phyloP scores from a whole-genome alignment of 2,888 invertebrate genomes.

The Heteromyza rotundicornis region DNA sequence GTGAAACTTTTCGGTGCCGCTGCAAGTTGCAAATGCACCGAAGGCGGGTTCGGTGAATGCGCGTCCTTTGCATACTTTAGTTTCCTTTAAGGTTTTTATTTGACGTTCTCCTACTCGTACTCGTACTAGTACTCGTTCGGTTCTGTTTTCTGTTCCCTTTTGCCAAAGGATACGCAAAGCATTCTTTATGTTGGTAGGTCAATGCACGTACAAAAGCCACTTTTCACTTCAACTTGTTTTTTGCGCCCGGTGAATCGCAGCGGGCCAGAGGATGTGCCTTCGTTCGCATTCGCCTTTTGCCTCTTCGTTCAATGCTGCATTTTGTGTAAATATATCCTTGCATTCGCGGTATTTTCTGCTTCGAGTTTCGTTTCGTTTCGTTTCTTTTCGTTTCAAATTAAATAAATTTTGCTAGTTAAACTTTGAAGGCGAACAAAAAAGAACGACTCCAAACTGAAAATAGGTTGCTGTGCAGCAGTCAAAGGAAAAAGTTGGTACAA shows the following conservation, averaged over 20 bases:
- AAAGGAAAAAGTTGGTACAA: no score
- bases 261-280: not conserved
- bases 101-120: conserved; percentile 37
- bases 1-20: not conserved
- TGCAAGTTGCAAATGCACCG: not conserved
- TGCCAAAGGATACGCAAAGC: conserved; percentile 25
- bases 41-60: not conserved
- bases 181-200: conserved; percentile 61
- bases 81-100: conserved; percentile 34
- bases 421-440: not conserved
- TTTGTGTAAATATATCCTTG: not conserved
- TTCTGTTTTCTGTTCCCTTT: not conserved
- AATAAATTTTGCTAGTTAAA: conserved; percentile 2
- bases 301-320: not conserved
- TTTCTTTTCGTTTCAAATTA: conserved; percentile 14
- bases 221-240: conserved; percentile 39
- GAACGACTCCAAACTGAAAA: no score
- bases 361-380: conserved; percentile 22
- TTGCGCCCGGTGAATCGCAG: not conserved
- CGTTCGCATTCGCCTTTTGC: not conserved
- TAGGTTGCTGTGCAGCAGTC: no score
- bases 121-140: no score
- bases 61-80: conserved; percentile 53
- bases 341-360: not conserved
- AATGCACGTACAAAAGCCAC: conserved; percentile 62